A percentile compares a stretch with the other conserved stretches of the same genome.
Evolutionary conservation across 2,113 vertebrate species (phyloP).

Genomic region (Condylura cristata): DNA sequence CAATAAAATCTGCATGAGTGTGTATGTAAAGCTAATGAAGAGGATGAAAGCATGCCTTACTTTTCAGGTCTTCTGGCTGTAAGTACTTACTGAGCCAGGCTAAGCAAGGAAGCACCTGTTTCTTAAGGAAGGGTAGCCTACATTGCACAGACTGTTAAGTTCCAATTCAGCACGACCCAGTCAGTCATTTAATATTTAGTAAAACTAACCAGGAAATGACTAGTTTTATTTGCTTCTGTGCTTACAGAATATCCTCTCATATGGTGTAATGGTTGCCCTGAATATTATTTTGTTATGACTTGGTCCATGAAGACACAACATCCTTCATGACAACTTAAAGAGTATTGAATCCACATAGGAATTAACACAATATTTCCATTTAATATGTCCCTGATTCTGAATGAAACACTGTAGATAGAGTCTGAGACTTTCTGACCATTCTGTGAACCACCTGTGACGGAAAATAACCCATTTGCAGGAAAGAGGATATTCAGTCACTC

Average conservation of each 20-base stretch:
- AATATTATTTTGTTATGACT: constrained; percentile 78
- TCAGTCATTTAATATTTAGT: constrained; percentile 69
- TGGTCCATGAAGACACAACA: constrained; percentile 51
- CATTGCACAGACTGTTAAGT: constrained; percentile 56
- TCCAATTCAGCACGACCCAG: constrained; percentile 58
- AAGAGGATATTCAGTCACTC: constrained; percentile 68
- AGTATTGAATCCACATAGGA: constrained; percentile 59
- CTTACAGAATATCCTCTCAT: constrained; percentile 68
- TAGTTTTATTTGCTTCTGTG: constrained; percentile 75
- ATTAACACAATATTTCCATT: constrained; percentile 64
- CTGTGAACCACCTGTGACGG: constrained; percentile 2
- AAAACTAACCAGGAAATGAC: constrained; percentile 77
- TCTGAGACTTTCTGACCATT: not conserved
- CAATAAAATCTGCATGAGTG: not conserved
- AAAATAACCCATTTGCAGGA: constrained; percentile 56
- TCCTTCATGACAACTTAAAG: constrained; percentile 70
- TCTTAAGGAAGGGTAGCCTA: constrained; percentile 24
- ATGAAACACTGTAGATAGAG: constrained; percentile 58
- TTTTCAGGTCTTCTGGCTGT: constrained; percentile 34
- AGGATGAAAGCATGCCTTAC: constrained; percentile 33
- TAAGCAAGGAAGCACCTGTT: constrained; percentile 77
- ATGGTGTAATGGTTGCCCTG: constrained; percentile 65
- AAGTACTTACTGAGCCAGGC: constrained; percentile 28
- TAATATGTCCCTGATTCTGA: constrained; percentile 41
- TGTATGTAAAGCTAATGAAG: constrained; percentile 37